Evolutionary conservation across 2,797 vertebrate species (phyloP).

Genomic region (Diglossa cyanea): DNA sequence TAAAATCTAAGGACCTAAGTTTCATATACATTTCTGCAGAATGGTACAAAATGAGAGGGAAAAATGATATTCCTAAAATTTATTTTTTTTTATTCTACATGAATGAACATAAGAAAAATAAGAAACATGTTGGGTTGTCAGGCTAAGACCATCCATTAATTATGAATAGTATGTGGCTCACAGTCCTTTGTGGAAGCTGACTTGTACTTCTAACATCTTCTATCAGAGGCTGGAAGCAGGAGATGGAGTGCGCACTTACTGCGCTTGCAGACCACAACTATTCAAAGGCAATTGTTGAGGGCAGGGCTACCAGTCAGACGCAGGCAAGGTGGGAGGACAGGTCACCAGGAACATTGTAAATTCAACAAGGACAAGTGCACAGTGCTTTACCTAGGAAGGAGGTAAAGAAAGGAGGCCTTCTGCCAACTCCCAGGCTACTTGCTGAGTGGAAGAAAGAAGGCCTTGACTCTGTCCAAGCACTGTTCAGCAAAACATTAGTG

Average conservation of each 20-base stretch:
- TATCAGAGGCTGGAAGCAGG: background rate
- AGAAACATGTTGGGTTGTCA: background rate
- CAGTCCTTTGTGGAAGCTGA: background rate
- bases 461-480: background rate
- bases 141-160: background rate
- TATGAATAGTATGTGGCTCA: background rate
- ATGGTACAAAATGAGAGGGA: background rate
- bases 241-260: background rate
- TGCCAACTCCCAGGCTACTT: background rate
- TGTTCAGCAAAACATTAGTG: background rate
- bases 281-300: background rate
- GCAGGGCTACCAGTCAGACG: background rate
- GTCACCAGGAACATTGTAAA: background rate
- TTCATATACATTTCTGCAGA: background rate
- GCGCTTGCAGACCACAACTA: background rate
- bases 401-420: background rate
- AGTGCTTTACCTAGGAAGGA: background rate
- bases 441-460: background rate
- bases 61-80: background rate
- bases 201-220: background rate
- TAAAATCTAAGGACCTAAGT: background rate
- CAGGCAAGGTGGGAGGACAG: background rate
- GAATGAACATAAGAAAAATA: background rate
- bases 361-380: background rate
- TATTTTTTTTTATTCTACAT: background rate